Base-by-base conservation (phyloP, 2,888 invertebrate species). In the Enchytraeus crypticus region DNA sequence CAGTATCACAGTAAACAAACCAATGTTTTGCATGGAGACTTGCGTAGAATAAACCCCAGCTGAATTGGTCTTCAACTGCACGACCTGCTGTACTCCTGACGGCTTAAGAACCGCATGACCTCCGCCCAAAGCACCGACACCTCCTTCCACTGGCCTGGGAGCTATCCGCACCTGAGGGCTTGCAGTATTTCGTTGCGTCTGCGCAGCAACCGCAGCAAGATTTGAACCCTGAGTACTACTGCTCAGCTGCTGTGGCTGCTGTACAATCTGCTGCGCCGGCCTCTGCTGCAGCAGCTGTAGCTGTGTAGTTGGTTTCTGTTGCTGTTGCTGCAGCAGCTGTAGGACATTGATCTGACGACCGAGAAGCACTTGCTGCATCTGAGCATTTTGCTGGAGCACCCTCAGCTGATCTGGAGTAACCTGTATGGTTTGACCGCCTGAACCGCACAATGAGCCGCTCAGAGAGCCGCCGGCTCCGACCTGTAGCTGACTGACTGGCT, bases 271-370 rank as follows among this genome's bases (percentile, higher is more conserved):
- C 55, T 33, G 55, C 34, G 21, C 34, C 30, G 5, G 30, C 53
- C 5, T 8, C 49, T 8, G 49, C 49, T 8, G 26, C 49, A n/a
- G n/a, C 21, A n/a, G 49, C 30, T 53, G 8, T 30, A 32, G 11
- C 33, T 26, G 53, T 11, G 18, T 5, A 8, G 8, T 8, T 11
- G 27, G 57, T 11, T 43, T 26, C 18, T 27, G 27, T n/a, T 57
- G 57, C 29, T 57, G 57, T 23, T 57, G 57, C 47, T 57, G 57
- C 27, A 57, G 57, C 47, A 57, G 21, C 57, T 57, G 57, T 1
- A 57, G 30, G 0, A 57, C 57, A 27, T 57, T 57, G 2, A 57
- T 57, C 30, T 57, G 57, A 21, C 46, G 27, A 27, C 57, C 57
- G 23, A 57, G 38, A 11, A 57, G 46, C 29, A 46, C 27, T 23